These are phyloP conservation scores for Alcedo quadribrachys DNA, from an alignment of 2,797 vertebrate species.

Conservation along the genomic window DNA sequence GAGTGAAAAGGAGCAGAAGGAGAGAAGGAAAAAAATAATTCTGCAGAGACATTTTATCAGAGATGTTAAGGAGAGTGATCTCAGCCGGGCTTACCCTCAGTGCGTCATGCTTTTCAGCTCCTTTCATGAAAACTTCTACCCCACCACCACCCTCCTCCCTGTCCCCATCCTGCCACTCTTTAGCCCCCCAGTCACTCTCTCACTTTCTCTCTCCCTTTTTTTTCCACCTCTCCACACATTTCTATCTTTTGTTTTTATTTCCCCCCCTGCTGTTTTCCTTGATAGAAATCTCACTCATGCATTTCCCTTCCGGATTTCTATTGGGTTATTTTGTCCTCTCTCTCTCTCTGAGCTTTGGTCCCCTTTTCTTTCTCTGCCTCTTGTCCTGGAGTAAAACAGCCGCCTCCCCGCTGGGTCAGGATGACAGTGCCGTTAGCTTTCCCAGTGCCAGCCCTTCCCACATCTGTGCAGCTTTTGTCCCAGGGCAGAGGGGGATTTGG, in stretches of 20 bases:
- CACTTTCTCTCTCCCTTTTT: slow-evolving; percentile 38
- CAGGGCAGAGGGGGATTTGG: slow-evolving; percentile 76
- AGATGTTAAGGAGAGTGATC: slow-evolving; percentile 37
- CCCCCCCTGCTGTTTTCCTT: slow-evolving; percentile 70
- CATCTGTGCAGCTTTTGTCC: slow-evolving; percentile 82
- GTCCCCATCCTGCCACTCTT: slow-evolving; percentile 48
- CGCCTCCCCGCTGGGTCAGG: slow-evolving; percentile 76
- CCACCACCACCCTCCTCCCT: background rate
- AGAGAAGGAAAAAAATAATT: slow-evolving; percentile 50
- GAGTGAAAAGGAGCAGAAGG: slow-evolving; percentile 20
- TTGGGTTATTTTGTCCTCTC: slow-evolving; percentile 75
- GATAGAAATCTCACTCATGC: slow-evolving; percentile 82
- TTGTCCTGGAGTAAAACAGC: slow-evolving; percentile 69
- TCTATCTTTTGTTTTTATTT: slow-evolving; percentile 73
- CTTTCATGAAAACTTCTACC: slow-evolving; percentile 64
- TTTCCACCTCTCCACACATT: slow-evolving; percentile 68
- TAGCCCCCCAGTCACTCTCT: background rate
- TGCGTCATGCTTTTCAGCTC: slow-evolving; percentile 69
- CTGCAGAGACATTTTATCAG: slow-evolving; percentile 4
- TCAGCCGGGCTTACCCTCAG: slow-evolving; percentile 49
- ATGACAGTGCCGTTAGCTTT: slow-evolving; percentile 72
- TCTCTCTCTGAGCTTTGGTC: slow-evolving; percentile 51
- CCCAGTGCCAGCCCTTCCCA: slow-evolving; percentile 77
- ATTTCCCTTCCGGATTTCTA: slow-evolving; percentile 79
- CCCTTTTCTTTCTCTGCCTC: slow-evolving; percentile 73